phyloP scores from a whole-genome alignment of 2,113 vertebrate genomes.

The Pteruthius melanotis region DNA sequence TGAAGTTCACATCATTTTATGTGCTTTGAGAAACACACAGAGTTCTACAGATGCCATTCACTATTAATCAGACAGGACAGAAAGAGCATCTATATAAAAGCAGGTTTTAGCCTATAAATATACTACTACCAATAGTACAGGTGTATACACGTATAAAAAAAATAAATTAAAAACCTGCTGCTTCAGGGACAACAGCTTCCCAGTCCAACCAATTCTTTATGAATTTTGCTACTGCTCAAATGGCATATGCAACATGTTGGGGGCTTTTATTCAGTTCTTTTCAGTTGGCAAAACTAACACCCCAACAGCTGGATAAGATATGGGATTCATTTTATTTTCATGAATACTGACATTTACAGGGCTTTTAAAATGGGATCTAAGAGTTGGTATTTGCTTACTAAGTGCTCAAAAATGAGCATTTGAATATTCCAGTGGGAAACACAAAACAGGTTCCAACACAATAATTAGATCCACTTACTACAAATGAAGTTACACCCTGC shows the following conservation, averaged over 20 bases:
- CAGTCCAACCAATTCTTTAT: not conserved
- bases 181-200: not conserved
- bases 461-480: not conserved
- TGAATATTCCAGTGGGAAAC: conserved; percentile 16
- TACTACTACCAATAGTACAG: not conserved
- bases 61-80: not conserved
- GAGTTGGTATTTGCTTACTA: not conserved
- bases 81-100: not conserved
- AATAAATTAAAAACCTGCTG: not conserved
- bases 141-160: not conserved
- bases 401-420: not conserved
- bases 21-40: not conserved
- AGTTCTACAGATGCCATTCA: not conserved
- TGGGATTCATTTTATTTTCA: not conserved
- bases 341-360: not conserved
- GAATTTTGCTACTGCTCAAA: not conserved
- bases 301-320: not conserved
- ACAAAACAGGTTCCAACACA: not conserved
- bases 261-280: not conserved
- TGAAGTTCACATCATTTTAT: not conserved
- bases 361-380: not conserved
- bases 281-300: not conserved
- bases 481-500: not conserved
- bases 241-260: not conserved
- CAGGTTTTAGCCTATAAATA: not conserved